phyloP scores from a whole-genome alignment of 1,140 invertebrate genomes.

The Camponotus pennsylvanicus region DNA sequence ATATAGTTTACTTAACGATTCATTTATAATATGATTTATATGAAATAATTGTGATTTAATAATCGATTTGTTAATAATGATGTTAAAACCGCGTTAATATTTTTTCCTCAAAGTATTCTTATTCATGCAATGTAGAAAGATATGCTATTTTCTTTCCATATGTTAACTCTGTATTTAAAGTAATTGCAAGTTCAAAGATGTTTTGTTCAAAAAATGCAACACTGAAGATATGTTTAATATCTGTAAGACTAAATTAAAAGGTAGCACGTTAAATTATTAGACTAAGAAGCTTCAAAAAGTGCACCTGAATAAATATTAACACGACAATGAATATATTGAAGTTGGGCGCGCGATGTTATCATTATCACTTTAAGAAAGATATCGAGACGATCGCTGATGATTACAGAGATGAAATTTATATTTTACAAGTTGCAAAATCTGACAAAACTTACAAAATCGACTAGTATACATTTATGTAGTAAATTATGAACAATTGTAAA shows the following conservation, averaged over 20 bases:
- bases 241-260: slow-evolving; percentile 71
- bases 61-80: slow-evolving; percentile 3
- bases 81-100: background rate
- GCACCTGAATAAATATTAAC: slow-evolving; percentile 56
- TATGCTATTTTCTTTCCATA: background rate
- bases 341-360: slow-evolving; percentile 57
- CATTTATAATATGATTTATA: background rate
- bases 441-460: slow-evolving; percentile 1
- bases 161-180: background rate
- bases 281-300: slow-evolving; percentile 59
- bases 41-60: background rate
- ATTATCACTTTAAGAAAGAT: slow-evolving; percentile 5
- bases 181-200: background rate
- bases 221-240: slow-evolving; percentile 49
- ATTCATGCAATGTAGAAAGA: background rate
- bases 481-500: slow-evolving; percentile 28
- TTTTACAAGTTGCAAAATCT: slow-evolving; percentile 60
- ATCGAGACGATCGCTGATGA: slow-evolving; percentile 22
- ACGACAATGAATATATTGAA: slow-evolving; percentile 16
- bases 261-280: slow-evolving; percentile 75
- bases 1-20: background rate
- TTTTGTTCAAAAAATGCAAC: background rate
- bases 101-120: background rate
- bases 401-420: slow-evolving; percentile 61
- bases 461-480: slow-evolving; percentile 46